Evolutionary conservation across 2,113 vertebrate species (phyloP).

Genomic region (Nothocercus nigrocapillus): DNA sequence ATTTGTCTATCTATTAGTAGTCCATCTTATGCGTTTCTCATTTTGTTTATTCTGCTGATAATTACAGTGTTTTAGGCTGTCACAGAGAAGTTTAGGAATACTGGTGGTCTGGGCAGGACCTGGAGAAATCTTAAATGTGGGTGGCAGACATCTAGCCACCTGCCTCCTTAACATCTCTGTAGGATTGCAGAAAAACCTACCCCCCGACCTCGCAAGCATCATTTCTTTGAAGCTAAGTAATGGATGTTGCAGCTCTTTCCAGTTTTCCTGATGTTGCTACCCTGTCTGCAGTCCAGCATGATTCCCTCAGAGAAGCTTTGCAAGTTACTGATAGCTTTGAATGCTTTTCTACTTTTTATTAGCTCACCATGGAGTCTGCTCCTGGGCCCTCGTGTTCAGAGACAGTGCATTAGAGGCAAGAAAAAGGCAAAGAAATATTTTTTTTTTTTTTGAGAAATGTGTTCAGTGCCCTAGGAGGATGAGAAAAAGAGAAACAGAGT

Average conservation of each 20-base stretch:
- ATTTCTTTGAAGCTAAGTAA: background rate
- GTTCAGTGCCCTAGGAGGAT: conserved; percentile 3
- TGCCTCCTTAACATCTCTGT: background rate
- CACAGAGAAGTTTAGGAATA: background rate
- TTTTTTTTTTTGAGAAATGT: conserved; percentile 61
- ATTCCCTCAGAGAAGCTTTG: conserved; percentile 49
- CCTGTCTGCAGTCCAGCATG: conserved; percentile 11
- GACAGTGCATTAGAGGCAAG: conserved; percentile 56
- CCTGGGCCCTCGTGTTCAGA: conserved; percentile 37
- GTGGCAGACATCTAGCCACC: background rate
- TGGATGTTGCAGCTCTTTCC: background rate
- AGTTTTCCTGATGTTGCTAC: background rate
- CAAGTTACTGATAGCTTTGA: conserved; percentile 54
- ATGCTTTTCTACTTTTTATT: conserved; percentile 54
- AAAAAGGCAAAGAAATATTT: conserved; percentile 64
- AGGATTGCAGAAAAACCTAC: background rate
- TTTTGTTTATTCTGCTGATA: background rate
- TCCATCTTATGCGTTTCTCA: background rate
- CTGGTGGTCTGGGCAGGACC: background rate
- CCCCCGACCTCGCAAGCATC: background rate
- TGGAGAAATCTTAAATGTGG: background rate
- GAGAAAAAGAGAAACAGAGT: conserved; percentile 3
- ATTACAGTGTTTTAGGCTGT: background rate
- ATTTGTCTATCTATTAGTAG: background rate
- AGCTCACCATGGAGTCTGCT: conserved; percentile 39